These are phyloP conservation scores for Drosophila kepulauana DNA, from an alignment of 1,140 invertebrate species.

Conservation along the genomic window DNA sequence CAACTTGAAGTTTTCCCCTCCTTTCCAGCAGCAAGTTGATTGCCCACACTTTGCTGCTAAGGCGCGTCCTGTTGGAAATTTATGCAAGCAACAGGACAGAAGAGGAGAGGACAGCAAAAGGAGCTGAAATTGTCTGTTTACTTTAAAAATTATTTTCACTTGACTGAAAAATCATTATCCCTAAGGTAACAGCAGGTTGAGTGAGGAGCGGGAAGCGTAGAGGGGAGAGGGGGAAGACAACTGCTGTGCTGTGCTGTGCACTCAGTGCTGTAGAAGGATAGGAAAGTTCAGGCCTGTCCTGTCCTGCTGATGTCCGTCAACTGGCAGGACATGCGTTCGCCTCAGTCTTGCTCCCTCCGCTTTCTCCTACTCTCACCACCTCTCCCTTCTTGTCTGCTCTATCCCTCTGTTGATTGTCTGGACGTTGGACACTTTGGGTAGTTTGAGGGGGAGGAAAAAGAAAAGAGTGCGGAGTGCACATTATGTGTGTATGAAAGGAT, in stretches of 20 bases:
- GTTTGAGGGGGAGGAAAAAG: neutral
- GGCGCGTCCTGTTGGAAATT: constrained; percentile 67
- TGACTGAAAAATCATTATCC: constrained; percentile 84
- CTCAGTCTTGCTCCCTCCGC: constrained; percentile 12
- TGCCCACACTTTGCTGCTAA: constrained; percentile 18
- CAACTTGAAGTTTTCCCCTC: constrained; percentile 48
- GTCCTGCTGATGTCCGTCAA: constrained; percentile 59
- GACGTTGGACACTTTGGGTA: constrained; percentile 38
- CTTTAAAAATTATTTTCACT: constrained; percentile 83
- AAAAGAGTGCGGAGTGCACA: constrained; percentile 39
- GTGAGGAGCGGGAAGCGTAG: neutral
- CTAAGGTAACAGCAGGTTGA: constrained; percentile 60
- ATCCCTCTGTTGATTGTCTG: constrained; percentile 43
- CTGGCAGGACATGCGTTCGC: constrained; percentile 59
- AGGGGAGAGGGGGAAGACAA: neutral
- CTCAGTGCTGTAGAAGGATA: constrained; percentile 7
- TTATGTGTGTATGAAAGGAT: constrained; percentile 79
- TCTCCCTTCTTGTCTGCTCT: neutral
- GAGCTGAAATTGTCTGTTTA: constrained; percentile 69
- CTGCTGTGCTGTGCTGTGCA: neutral
- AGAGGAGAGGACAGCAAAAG: neutral
- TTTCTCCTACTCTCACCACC: neutral
- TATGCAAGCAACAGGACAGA: constrained; percentile 58
- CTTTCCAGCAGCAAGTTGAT: constrained; percentile 24
- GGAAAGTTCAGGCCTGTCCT: constrained; percentile 61